phyloP scores from a whole-genome alignment of 2,113 vertebrate species.

The Mus musculus region DNA sequence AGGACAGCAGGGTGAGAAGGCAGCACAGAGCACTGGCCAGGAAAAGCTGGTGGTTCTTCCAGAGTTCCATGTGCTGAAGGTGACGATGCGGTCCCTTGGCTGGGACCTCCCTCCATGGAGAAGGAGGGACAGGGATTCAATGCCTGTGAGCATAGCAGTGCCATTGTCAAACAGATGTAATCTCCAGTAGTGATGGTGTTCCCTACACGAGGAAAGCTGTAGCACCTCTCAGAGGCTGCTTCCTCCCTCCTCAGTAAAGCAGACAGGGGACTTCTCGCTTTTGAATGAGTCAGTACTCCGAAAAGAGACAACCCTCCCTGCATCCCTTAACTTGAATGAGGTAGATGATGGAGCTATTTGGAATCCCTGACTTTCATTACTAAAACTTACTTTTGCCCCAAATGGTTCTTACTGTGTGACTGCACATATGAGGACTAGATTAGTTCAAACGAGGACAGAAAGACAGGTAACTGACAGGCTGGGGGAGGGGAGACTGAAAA shows the following conservation, averaged over 20 bases:
- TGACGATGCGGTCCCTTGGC: background rate
- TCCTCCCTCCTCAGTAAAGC: background rate
- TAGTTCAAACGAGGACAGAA: background rate
- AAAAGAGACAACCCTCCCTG: background rate
- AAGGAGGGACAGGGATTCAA: too few relatives aligned
- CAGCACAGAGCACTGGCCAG: background rate
- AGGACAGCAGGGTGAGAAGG: background rate
- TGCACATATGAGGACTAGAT: background rate
- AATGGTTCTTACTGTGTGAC: background rate
- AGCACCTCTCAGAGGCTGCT: background rate
- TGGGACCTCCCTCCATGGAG: background rate
- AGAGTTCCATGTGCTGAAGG: accelerated
- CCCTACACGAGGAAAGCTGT: too few relatives aligned
- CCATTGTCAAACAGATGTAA: background rate
- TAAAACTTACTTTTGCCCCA: background rate
- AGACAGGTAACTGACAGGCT: background rate
- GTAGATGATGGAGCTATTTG: background rate
- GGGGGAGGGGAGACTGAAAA: too few relatives aligned
- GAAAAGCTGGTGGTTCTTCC: background rate
- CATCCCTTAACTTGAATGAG: background rate
- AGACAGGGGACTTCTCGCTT: background rate
- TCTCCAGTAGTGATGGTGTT: accelerated
- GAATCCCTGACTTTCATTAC: background rate
- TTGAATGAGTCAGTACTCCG: background rate
- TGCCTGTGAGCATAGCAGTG: background rate